Evolutionary conservation across 2,888 invertebrate genomes (phyloP), one percentile per base, ranked within the genome.

Genomic region (Bombyx huttoni): DNA sequence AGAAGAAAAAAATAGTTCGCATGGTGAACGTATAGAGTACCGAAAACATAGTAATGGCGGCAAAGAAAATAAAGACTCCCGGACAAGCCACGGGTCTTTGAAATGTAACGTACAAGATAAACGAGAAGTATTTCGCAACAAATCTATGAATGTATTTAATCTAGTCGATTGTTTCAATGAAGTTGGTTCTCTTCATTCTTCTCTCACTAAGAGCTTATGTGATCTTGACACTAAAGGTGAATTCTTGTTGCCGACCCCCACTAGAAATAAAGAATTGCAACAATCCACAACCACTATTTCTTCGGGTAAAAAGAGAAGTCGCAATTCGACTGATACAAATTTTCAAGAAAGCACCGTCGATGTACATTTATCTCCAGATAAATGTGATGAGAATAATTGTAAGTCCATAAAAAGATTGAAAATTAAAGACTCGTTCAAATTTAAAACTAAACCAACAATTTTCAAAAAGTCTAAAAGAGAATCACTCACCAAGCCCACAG

Each of bases 381-480:
- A 88, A 67, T 74, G 80, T 45, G 89, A 88, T 62, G 88, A 89
- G 35, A 84, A 82, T 52, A 76, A 86, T 60, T 89, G 89, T 89
- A 89, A 88, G 62, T 87, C 89, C 1, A 89, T 89, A 34, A 89
- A 89, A 67, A 75, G 87, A 58, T 65, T 89, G 49, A 89, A 89
- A 70, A 88, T 89, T 54, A 89, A 89, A 60, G 89, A 89, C 62
- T 89, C 89, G 0, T 89, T 89, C 63, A 86, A 88, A 59, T 89
- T 89, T 60, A 89, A 89, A 62, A 89, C 81, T 56, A 75, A 84
- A 59, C 89, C 89, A 1, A 81, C 83, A 7, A 87, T 89, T 68
- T 87, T 88, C 58, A 89, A 89, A 64, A 77, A 72, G 56, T 78
- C 81, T 1, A 86, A 86, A 67, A 89, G 88, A 52, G 86, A 87